These are phyloP conservation scores for Eilema depressum DNA, from an alignment of 2,888 invertebrate species.

Conservation along the genomic window DNA sequence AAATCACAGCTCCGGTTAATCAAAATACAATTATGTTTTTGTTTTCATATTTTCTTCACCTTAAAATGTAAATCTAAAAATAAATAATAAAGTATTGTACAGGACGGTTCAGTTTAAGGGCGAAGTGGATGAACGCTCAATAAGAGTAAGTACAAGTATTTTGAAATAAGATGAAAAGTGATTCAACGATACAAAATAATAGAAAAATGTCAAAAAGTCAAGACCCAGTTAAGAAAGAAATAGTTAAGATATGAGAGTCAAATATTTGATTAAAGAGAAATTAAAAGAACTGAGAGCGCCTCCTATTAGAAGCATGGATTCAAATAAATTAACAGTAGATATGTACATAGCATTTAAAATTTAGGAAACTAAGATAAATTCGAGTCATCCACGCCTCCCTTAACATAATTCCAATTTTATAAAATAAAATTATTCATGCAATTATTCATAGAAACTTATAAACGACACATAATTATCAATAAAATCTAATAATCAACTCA, in stretches of 20 bases:
- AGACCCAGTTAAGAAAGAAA: background rate
- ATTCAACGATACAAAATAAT: background rate
- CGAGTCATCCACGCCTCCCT: conserved; percentile 70
- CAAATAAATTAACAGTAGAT: conserved; percentile 50
- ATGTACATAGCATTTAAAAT: conserved; percentile 42
- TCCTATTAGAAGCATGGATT: conserved; percentile 19
- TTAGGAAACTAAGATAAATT: conserved; percentile 25
- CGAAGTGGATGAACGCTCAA: conserved; percentile 65
- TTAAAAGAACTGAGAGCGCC: conserved; percentile 5
- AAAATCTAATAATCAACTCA: conserved; percentile 86
- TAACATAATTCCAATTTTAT: conserved; percentile 68
- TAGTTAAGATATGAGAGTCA: background rate
- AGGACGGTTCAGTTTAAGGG: conserved; percentile 76
- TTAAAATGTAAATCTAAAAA: conserved; percentile 80
- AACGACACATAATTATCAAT: conserved; percentile 77
- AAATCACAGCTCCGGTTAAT: conserved; percentile 87
- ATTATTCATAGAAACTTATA: conserved; percentile 73
- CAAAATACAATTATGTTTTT: conserved; percentile 83
- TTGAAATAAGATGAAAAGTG: background rate
- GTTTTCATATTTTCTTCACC: conserved; percentile 74
- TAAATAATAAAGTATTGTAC: conserved; percentile 85
- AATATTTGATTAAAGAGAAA: background rate
- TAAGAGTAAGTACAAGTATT: conserved; percentile 22
- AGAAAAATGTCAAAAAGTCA: conserved; percentile 11
- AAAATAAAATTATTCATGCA: conserved; percentile 80